Base-by-base conservation (phyloP, 2,888 invertebrate species). In the Tenthredo mesomela region DNA sequence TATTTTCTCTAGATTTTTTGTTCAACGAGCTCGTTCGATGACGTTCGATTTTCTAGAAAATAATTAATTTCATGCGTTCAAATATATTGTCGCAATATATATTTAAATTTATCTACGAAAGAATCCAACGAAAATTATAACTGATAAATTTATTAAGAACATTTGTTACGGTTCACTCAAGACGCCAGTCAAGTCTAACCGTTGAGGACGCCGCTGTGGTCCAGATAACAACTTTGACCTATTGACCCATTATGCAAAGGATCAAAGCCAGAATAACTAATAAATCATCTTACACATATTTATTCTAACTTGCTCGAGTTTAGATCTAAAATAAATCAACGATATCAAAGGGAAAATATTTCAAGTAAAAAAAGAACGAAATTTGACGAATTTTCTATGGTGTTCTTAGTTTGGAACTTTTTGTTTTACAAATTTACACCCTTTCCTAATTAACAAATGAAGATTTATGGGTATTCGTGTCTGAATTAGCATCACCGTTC, bases 1-100 rank as follows among this genome's bases (percentile, higher is more conserved):
- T 95, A 54, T 29, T 33, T 40, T 50, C 40, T 80, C 18, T 58
- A 78, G 50, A 21, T 29, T 70, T 47, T 47, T 47, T 3, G 12
- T 67, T 67, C n/a, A 43, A 70, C 43, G 47, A 70, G 18, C 40
- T 80, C 40, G 80, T 50, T 54, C 33, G 77, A n/a, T 73, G 29
- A n/a, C 77, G 50, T 80, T 61, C 80, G 40, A 61, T 80, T 61
- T 61, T 80, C 80, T 61, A 21, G 10, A 61, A 61, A 58, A 77
- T 18, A 18, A 7, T 6, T 18, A 29, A 29, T 71, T 37, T 37
- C 12, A 43, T 70, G 9, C 21, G 10, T 29, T 33, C 15, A 5
- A 33, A 67, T 5, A 12, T 67, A 67, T 67, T 25, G 15, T 67
- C 15, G 67, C 25, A 18, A 33, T 12, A 67, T 12, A 33, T 67